phyloP scores from a whole-genome alignment of 2,113 vertebrate species.

The Fukomys damarensis region DNA sequence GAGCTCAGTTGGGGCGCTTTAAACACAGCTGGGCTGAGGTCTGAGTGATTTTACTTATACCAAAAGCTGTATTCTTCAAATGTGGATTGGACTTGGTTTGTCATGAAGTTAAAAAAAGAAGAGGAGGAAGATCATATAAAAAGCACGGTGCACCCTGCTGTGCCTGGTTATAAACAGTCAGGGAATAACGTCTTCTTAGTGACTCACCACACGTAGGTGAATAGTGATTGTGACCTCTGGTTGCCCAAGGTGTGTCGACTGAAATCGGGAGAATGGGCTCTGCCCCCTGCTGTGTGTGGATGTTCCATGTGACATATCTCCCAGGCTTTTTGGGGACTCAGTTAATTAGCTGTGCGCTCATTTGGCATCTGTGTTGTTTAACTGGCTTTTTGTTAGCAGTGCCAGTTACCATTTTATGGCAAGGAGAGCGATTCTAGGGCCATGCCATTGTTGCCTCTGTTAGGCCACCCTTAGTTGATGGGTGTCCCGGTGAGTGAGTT shows the following conservation, averaged over 20 bases:
- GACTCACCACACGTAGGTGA: constrained; percentile 64
- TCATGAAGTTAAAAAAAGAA: not conserved
- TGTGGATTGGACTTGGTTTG: constrained; percentile 3
- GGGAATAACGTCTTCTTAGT: not conserved
- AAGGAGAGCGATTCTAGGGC: constrained; percentile 23
- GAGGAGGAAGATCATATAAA: not conserved
- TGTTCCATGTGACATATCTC: constrained; percentile 68
- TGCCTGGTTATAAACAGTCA: constrained; percentile 60
- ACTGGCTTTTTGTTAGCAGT: constrained; percentile 33
- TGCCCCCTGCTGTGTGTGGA: constrained; percentile 71
- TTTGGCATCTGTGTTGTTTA: not conserved
- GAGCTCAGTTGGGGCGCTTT: not conserved
- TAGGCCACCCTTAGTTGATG: constrained; percentile 69
- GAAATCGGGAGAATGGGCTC: constrained; percentile 77
- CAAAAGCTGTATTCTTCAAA: constrained; percentile 27
- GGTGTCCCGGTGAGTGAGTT: not conserved
- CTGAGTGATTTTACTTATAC: not conserved
- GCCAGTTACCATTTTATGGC: not conserved
- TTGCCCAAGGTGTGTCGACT: constrained; percentile 58
- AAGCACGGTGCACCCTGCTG: constrained; percentile 59
- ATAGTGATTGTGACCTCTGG: constrained; percentile 71
- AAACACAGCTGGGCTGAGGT: not conserved
- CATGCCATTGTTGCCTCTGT: constrained; percentile 63
- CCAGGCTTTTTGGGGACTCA: not conserved
- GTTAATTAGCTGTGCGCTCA: not conserved